phyloP scores from a whole-genome alignment of 2,888 invertebrate species.

The Pristionchus exspectatus region DNA sequence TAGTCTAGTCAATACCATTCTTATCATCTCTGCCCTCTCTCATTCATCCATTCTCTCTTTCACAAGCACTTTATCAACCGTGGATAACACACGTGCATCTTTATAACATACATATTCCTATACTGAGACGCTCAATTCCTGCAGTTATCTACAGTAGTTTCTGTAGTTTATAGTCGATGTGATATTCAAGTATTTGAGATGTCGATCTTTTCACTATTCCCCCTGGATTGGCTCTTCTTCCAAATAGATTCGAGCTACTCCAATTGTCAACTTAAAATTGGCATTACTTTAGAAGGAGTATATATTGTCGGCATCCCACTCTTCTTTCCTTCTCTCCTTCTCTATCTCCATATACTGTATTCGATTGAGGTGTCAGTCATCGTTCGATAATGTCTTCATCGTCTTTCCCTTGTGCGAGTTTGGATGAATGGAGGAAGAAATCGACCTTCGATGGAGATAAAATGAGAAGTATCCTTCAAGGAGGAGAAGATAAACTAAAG shows the following conservation, averaged over 20 bases:
- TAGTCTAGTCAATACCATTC: slow-evolving; percentile 1
- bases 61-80: background rate
- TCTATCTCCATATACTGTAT: background rate
- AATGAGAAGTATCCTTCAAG: slow-evolving; percentile 85
- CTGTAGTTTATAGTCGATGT: background rate
- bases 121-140: background rate
- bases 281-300: background rate
- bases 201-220: background rate
- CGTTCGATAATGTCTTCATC: slow-evolving; percentile 16
- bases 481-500: slow-evolving; percentile 84
- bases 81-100: background rate
- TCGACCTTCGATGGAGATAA: slow-evolving; percentile 28
- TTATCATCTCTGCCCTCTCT: background rate
- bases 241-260: background rate
- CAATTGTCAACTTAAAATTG: background rate
- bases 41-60: background rate
- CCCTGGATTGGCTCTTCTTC: background rate
- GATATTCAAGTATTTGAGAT: background rate
- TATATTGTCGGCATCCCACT: background rate
- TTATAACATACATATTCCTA: background rate
- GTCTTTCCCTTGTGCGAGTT: background rate
- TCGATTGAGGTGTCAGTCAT: slow-evolving; percentile 1
- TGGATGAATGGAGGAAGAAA: slow-evolving; percentile 53
- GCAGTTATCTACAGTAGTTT: background rate
- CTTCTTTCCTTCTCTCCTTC: background rate